These are phyloP conservation scores for Felis catus DNA, from an alignment of 2,113 vertebrate species.

Conservation along the genomic window DNA sequence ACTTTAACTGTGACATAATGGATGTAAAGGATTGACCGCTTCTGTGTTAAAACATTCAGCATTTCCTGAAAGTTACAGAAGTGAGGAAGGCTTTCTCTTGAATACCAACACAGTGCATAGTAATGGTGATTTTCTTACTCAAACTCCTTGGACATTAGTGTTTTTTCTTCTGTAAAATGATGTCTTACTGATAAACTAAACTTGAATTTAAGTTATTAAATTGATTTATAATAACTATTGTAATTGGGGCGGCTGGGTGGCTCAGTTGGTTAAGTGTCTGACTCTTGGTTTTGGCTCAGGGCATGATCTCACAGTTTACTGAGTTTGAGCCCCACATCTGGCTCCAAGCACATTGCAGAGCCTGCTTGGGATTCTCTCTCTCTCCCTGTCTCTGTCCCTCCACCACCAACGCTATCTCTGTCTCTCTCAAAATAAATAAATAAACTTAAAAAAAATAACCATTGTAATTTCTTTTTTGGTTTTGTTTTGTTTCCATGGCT, in stretches of 20 bases:
- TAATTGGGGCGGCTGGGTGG: neutral
- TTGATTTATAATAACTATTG: neutral
- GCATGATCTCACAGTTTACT: no score
- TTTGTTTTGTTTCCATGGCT: neutral
- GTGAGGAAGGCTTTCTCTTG: neutral
- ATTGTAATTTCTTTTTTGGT: neutral
- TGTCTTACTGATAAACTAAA: neutral
- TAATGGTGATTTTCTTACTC: neutral
- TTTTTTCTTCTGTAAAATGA: neutral
- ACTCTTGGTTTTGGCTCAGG: no score
- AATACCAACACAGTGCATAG: neutral
- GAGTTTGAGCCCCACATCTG: no score
- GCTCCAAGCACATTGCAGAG: no score
- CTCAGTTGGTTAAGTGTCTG: no score
- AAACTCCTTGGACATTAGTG: neutral
- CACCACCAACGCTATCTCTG: no score
- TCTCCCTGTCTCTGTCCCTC: no score
- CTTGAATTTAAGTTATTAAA: neutral
- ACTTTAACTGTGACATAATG: neutral
- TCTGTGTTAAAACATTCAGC: neutral
- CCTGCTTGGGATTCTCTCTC: no score
- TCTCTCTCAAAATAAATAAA: neutral
- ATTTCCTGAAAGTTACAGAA: neutral
- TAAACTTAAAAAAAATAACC: neutral
- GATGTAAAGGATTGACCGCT: neutral